Conservation (phyloP, 2,888 invertebrate genomes). For the Agonum fuliginosum region DNA sequence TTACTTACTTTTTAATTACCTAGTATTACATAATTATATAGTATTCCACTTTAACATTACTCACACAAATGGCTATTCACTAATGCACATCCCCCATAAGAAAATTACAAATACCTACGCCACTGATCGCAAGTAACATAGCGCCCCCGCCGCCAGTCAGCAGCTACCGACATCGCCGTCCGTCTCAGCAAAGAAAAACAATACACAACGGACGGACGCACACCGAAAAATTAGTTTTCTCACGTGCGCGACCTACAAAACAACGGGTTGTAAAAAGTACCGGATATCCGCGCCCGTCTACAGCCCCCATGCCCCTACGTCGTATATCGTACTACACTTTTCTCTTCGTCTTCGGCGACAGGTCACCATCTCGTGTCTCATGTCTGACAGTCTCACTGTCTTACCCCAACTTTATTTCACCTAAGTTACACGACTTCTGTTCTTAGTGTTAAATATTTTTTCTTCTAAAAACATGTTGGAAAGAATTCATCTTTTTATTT, state of each 20-base stretch:
- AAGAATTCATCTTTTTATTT: too few relatives aligned
- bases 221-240: slow-evolving; percentile 52
- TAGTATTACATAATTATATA: too few relatives aligned
- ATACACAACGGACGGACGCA: slow-evolving; percentile 48
- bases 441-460: too few relatives aligned
- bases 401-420: slow-evolving; percentile 11
- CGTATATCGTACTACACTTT: neutral
- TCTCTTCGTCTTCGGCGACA: neutral
- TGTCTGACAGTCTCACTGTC: too few relatives aligned
- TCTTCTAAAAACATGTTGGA: too few relatives aligned
- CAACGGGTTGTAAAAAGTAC: slow-evolving; percentile 30
- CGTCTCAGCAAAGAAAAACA: slow-evolving; percentile 40
- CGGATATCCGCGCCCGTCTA: slow-evolving; percentile 23
- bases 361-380: neutral
- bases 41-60: too few relatives aligned
- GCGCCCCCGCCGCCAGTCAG: neutral
- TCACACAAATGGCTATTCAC: too few relatives aligned
- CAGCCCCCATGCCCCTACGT: too few relatives aligned
- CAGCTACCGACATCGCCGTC: neutral
- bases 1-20: too few relatives aligned
- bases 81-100: too few relatives aligned
- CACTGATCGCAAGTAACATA: neutral
- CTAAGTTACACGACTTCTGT: too few relatives aligned
- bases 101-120: too few relatives aligned
- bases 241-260: slow-evolving; percentile 48